phyloP scores from a whole-genome alignment of 64 coral and sea anemone species.

The Dendrophyllia cribrosa region DNA sequence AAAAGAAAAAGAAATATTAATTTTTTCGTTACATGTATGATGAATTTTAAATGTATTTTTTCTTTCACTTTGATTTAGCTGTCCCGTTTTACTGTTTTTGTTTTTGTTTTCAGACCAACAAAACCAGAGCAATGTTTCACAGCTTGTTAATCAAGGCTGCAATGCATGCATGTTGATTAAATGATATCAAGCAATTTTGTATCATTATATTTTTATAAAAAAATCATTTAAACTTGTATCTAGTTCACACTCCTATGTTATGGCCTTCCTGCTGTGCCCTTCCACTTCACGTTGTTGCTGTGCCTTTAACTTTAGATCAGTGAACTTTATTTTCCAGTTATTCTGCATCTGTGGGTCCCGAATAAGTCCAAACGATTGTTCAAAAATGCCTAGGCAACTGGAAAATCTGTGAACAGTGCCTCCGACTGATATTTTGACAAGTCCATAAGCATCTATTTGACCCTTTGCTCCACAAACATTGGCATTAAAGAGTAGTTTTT shows the following conservation, averaged over 20 bases:
- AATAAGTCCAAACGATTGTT: slow-evolving; percentile 92
- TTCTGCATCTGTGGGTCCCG: slow-evolving; percentile 84
- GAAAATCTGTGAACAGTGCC: slow-evolving; percentile 92
- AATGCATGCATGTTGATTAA: no score
- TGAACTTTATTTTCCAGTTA: slow-evolving; percentile 98
- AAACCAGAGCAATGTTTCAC: no score
- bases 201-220: no score
- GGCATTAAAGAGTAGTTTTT: slow-evolving; percentile 87
- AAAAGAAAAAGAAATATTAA: no score
- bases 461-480: slow-evolving; percentile 66
- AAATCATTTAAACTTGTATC: no score
- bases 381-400: slow-evolving; percentile 89
- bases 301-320: slow-evolving; percentile 88
- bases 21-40: no score
- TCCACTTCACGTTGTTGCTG: slow-evolving; percentile 33
- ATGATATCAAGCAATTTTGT: no score
- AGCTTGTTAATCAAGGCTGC: no score
- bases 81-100: no score
- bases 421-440: slow-evolving; percentile 68
- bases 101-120: no score
- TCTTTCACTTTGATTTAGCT: no score
- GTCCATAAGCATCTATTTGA: slow-evolving; percentile 81
- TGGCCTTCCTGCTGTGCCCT: slow-evolving; percentile 13
- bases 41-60: no score
- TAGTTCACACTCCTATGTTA: neutral